A percentile compares a stretch with the other conserved stretches of the same genome.
Conservation (phyloP, 2,888 invertebrate genomes). For the Lepidocyrtoides sp. region DNA sequence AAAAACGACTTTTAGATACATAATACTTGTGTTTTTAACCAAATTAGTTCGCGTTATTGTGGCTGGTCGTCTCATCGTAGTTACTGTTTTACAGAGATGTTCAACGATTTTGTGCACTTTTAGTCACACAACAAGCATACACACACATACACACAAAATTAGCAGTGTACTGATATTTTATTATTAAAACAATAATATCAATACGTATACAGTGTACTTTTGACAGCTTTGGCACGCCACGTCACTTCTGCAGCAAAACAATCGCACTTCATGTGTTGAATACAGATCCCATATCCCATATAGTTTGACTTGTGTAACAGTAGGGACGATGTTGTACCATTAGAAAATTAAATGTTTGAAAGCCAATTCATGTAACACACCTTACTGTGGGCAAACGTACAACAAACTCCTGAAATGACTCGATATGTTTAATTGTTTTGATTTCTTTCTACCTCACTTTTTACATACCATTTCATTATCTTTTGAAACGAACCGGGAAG, state of each 20-base stretch:
- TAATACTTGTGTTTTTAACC: slow-evolving; percentile 34
- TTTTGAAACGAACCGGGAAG: neutral
- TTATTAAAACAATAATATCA: slow-evolving; percentile 10
- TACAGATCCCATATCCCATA: neutral
- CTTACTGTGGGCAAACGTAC: slow-evolving; percentile 14
- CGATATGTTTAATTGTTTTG: neutral
- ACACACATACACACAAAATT: slow-evolving; percentile 15
- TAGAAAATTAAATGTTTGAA: slow-evolving; percentile 1
- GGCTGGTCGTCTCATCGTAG: slow-evolving; percentile 14
- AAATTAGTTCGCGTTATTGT: slow-evolving; percentile 24
- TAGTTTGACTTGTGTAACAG: neutral
- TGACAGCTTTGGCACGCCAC: slow-evolving; percentile 14
- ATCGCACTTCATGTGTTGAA: slow-evolving; percentile 27
- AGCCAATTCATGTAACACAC: neutral
- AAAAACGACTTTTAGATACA: slow-evolving; percentile 1
- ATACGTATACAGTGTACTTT: slow-evolving; percentile 32
- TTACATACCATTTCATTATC: slow-evolving; percentile 36
- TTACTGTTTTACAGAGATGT: slow-evolving; percentile 12
- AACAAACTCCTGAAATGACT: slow-evolving; percentile 29
- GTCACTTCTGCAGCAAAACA: neutral
- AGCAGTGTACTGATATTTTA: neutral
- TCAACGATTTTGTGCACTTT: slow-evolving; percentile 25
- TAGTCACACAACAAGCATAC: neutral
- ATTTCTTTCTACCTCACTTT: slow-evolving; percentile 43
- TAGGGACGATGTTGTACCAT: slow-evolving; percentile 20